Percentiles rank a stretch among this genome's conserved stretches.
Conservation (phyloP, 2,113 vertebrate species). For the Pao palembangensis region DNA sequence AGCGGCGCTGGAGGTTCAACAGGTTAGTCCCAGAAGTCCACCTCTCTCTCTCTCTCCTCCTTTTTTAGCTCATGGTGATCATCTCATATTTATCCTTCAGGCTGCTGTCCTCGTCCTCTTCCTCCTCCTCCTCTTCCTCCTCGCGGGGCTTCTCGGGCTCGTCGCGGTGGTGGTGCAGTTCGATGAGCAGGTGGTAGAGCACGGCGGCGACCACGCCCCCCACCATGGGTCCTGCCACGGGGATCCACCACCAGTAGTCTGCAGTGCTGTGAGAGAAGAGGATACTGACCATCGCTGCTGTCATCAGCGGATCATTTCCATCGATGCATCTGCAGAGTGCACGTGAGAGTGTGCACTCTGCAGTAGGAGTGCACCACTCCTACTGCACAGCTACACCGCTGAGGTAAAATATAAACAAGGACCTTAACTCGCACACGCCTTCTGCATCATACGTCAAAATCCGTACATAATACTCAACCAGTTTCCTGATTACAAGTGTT, state of each 20-base stretch:
- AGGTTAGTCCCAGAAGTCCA: not conserved
- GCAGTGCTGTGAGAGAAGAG: constrained; percentile 74
- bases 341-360: constrained; percentile 54
- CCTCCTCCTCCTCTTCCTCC: constrained; percentile 69
- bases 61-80: constrained; percentile 71
- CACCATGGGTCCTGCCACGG: constrained; percentile 84
- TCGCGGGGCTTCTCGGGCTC: constrained; percentile 27
- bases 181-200: constrained; percentile 82
- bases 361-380: constrained; percentile 31
- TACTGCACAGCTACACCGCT: not conserved
- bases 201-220: constrained; percentile 81
- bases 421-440: too few relatives aligned
- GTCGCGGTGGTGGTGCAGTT: constrained; percentile 79
- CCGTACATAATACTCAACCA: not conserved
- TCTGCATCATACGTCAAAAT: not conserved
- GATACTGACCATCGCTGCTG: not conserved
- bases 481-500: constrained; percentile 1
- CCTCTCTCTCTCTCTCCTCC: too few relatives aligned
- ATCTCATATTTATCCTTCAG: constrained; percentile 85
- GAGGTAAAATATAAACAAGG: too few relatives aligned
- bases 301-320: constrained; percentile 7
- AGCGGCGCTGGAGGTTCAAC: too few relatives aligned
- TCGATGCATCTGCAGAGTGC: constrained; percentile 25
- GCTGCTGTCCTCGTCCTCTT: constrained; percentile 72
- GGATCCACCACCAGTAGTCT: constrained; percentile 94